Conservation (phyloP, 2,888 invertebrate genomes). For the Podabrus alpinus region DNA sequence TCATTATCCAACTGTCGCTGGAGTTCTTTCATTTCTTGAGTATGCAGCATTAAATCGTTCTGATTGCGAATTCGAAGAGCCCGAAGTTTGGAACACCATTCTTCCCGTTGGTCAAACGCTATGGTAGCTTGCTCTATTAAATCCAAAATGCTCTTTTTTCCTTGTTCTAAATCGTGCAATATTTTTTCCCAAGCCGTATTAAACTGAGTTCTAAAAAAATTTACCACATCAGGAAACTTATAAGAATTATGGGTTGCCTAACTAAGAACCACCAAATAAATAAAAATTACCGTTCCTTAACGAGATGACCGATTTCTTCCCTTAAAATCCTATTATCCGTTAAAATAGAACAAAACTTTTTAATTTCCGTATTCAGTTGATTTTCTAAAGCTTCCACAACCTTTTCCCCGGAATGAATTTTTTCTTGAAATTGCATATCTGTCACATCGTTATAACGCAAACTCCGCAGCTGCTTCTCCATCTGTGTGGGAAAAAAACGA, state of each 20-base stretch:
- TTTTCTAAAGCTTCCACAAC: constrained; percentile 71
- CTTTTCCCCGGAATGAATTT: constrained; percentile 58
- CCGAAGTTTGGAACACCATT: constrained; percentile 78
- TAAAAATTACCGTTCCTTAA: constrained; percentile 73
- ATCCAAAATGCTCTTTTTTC: constrained; percentile 82
- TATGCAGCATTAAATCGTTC: constrained; percentile 68
- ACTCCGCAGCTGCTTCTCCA: constrained; percentile 54
- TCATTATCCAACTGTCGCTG: constrained; percentile 86
- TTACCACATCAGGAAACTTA: neutral
- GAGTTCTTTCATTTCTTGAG: constrained; percentile 85
- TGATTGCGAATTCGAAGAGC: constrained; percentile 79
- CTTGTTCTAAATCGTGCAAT: constrained; percentile 73
- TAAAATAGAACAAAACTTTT: constrained; percentile 75
- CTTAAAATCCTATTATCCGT: constrained; percentile 74
- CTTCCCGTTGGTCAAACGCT: constrained; percentile 87
- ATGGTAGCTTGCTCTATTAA: constrained; percentile 86
- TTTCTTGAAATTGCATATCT: constrained; percentile 57
- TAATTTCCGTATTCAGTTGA: constrained; percentile 74
- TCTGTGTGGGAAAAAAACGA: constrained; percentile 41
- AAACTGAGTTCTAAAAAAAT: constrained; percentile 68
- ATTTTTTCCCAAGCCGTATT: constrained; percentile 81
- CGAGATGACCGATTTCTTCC: constrained; percentile 79
- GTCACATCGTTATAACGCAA: constrained; percentile 56
- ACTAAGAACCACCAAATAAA: neutral
- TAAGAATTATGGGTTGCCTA: neutral